A percentile compares a stretch with the other conserved stretches of the same genome.
Evolutionary conservation across 2,797 vertebrate genomes (phyloP).

Genomic region (Eurystomus glaucurus): DNA sequence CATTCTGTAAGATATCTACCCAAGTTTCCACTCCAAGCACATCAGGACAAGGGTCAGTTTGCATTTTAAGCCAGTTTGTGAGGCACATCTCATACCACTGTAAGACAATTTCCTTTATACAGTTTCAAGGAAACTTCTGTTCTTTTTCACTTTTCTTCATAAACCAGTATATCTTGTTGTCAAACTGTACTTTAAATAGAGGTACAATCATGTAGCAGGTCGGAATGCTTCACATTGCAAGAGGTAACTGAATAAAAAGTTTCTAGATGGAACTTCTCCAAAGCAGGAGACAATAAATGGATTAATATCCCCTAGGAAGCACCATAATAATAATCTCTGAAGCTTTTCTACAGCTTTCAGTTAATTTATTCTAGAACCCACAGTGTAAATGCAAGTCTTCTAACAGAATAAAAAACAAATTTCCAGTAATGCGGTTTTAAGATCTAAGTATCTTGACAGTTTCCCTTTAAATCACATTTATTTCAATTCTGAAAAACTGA

Average conservation of each 20-base stretch:
- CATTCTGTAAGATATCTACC: not conserved
- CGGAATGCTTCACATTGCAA: not conserved
- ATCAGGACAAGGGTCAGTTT: not conserved
- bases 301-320: not conserved
- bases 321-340: not conserved
- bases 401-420: constrained; percentile 10
- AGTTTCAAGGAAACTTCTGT: not conserved
- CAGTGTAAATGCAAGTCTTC: not conserved
- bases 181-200: not conserved
- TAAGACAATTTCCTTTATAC: not conserved
- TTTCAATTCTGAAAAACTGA: constrained; percentile 21
- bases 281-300: not conserved
- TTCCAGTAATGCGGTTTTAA: not conserved
- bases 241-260: not conserved
- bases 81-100: not conserved
- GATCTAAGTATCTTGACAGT: not conserved
- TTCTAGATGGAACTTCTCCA: not conserved
- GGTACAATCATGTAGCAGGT: not conserved
- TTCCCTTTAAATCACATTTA: constrained; percentile 38
- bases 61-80: not conserved
- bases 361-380: constrained; percentile 12
- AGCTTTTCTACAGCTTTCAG: not conserved
- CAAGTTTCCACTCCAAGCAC: not conserved
- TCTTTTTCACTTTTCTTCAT: not conserved
- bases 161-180: not conserved